Evolutionary conservation across 2,888 invertebrate genomes (phyloP).

Genomic region (Glyphotaelius pellucidus): DNA sequence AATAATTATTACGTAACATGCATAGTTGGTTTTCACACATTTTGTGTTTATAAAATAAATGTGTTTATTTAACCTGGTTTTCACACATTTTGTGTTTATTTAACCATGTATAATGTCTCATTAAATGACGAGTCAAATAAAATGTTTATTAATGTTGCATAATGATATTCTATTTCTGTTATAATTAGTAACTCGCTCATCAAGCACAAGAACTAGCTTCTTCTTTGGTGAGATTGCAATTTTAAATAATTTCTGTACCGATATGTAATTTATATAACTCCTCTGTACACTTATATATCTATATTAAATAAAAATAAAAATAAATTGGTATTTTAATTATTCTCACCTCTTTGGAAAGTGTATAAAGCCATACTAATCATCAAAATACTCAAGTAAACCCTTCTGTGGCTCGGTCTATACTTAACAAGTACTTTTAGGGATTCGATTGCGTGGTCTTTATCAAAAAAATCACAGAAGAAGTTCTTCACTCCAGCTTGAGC

Average conservation of each 20-base stretch:
- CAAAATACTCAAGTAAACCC: conserved; percentile 82
- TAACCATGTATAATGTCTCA: too few species aligned
- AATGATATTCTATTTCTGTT: too few species aligned
- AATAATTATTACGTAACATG: background rate
- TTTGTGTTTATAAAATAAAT: background rate
- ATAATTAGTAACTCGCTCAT: too few species aligned
- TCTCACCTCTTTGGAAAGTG: conserved; percentile 84
- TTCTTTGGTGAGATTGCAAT: too few species aligned
- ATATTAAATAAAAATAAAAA: too few species aligned
- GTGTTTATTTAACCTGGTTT: background rate
- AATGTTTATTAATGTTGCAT: background rate
- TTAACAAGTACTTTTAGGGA: conserved; percentile 81
- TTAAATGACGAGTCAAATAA: background rate
- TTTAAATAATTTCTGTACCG: too few species aligned
- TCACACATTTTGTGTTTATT: background rate
- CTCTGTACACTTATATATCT: too few species aligned
- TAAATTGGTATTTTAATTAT: too few species aligned
- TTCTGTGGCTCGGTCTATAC: conserved; percentile 77
- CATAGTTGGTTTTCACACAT: background rate
- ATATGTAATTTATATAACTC: too few species aligned
- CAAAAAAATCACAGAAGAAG: conserved; percentile 84
- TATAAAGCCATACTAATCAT: conserved; percentile 87
- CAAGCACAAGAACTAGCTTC: too few species aligned
- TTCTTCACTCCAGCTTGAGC: conserved; percentile 78
- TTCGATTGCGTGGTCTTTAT: conserved; percentile 80